Evolutionary conservation across 2,113 vertebrate species (phyloP).

Genomic region (Cyprinus carpio): DNA sequence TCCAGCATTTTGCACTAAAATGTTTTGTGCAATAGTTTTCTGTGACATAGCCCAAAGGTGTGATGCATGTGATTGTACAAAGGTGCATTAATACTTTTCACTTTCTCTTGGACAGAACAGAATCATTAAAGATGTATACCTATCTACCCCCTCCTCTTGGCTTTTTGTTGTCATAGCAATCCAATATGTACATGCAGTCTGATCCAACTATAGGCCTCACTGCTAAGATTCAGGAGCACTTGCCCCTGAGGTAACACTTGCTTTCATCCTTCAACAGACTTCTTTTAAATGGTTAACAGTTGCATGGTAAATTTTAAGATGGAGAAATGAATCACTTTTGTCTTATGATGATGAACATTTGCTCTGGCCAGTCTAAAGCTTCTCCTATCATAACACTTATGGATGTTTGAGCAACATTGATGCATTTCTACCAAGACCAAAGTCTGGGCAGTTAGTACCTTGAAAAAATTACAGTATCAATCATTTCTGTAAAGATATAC

Average conservation of each 20-base stretch:
- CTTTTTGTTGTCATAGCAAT: constrained; percentile 87
- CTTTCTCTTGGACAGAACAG: constrained; percentile 75
- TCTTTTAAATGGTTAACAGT: neutral
- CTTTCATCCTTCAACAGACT: neutral
- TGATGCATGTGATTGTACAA: neutral
- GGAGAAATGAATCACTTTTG: neutral
- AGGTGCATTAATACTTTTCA: neutral
- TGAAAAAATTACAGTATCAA: neutral
- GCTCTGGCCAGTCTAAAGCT: too few relatives aligned
- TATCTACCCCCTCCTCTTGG: constrained; percentile 88
- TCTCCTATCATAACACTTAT: constrained; percentile 85
- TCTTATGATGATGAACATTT: neutral
- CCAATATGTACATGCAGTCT: constrained; percentile 82
- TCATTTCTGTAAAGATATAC: neutral
- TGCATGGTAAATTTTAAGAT: neutral
- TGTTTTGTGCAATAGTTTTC: neutral
- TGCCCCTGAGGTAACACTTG: constrained; percentile 81
- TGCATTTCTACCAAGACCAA: constrained; percentile 79
- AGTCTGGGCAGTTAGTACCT: constrained; percentile 82
- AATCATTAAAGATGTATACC: constrained; percentile 82
- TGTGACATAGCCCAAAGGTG: neutral
- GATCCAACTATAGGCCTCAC: constrained; percentile 91
- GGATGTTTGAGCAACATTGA: constrained; percentile 87
- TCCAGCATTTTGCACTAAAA: neutral
- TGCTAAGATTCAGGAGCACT: constrained; percentile 85